Conservation (phyloP, 1,140 invertebrate species). For the Hyposmocoma kahamanoa region DNA sequence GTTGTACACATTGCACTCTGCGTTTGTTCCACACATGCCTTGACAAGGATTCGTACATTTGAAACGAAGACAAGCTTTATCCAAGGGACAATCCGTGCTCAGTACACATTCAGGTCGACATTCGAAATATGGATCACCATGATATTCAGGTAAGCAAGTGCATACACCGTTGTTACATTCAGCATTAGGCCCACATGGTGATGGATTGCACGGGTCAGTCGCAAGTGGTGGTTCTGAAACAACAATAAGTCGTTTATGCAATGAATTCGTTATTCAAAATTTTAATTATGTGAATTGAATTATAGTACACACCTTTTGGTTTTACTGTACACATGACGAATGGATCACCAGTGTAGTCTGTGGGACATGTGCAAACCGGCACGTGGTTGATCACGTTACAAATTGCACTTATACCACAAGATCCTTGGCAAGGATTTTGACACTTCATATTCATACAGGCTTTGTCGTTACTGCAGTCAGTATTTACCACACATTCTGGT, state of each 20-base stretch:
- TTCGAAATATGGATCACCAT: slow-evolving; percentile 74
- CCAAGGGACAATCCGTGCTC: slow-evolving; percentile 79
- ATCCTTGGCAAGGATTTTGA: slow-evolving; percentile 88
- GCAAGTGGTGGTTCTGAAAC: slow-evolving; percentile 56
- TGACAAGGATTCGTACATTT: slow-evolving; percentile 84
- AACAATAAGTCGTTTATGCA: slow-evolving; percentile 10
- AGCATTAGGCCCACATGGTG: slow-evolving; percentile 80
- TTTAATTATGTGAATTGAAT: slow-evolving; percentile 8
- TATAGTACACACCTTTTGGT: slow-evolving; percentile 64
- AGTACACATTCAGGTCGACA: slow-evolving; percentile 83
- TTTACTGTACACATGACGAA: slow-evolving; percentile 75
- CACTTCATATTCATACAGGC: slow-evolving; percentile 91
- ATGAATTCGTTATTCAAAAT: background rate
- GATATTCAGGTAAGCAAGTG: slow-evolving; percentile 81
- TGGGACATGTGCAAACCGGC: slow-evolving; percentile 83
- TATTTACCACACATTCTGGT: slow-evolving; percentile 86
- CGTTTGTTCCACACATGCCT: slow-evolving; percentile 79
- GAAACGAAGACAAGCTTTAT: slow-evolving; percentile 80
- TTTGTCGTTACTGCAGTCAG: slow-evolving; percentile 85
- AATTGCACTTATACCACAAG: slow-evolving; percentile 86
- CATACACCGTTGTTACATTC: slow-evolving; percentile 77
- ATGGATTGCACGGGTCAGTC: slow-evolving; percentile 77
- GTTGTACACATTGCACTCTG: slow-evolving; percentile 79
- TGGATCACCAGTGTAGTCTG: slow-evolving; percentile 84
- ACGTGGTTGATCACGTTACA: slow-evolving; percentile 87